Evolutionary conservation across 2,797 vertebrate genomes (phyloP).

Genomic region (Diplodus sargus): DNA sequence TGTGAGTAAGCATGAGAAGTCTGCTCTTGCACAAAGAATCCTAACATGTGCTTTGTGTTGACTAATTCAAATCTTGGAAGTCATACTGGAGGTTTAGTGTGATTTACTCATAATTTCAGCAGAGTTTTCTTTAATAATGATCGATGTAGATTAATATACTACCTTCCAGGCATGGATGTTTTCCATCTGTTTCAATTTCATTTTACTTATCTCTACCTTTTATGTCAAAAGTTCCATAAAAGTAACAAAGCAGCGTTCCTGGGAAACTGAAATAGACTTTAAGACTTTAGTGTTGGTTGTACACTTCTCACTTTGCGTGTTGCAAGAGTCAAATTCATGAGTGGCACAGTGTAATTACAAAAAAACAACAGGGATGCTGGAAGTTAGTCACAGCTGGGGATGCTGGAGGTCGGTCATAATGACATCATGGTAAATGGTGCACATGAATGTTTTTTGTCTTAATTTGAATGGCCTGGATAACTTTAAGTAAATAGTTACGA

Average conservation of each 20-base stretch:
- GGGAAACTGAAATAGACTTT: conserved; percentile 4
- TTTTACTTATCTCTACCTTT: neutral
- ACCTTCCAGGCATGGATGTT: too few species aligned
- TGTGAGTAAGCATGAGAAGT: conserved; percentile 22
- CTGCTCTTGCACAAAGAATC: neutral
- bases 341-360: too few species aligned
- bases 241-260: neutral
- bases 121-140: neutral
- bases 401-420: too few species aligned
- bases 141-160: neutral
- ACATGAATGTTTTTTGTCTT: too few species aligned
- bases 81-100: neutral
- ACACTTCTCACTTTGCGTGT: too few species aligned
- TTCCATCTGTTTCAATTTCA: too few species aligned
- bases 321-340: too few species aligned
- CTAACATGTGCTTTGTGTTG: neutral
- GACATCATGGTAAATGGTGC: too few species aligned
- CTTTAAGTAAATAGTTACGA: too few species aligned
- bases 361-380: too few species aligned
- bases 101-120: neutral
- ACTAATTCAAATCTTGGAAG: neutral
- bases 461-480: too few species aligned
- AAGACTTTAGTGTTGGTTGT: neutral
- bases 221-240: neutral
- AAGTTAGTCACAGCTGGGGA: too few species aligned